A percentile compares a stretch with the other conserved stretches of the same genome.
Evolutionary conservation across 1,140 invertebrate genomes (phyloP).

Genomic region (Lucilia cuprina): DNA sequence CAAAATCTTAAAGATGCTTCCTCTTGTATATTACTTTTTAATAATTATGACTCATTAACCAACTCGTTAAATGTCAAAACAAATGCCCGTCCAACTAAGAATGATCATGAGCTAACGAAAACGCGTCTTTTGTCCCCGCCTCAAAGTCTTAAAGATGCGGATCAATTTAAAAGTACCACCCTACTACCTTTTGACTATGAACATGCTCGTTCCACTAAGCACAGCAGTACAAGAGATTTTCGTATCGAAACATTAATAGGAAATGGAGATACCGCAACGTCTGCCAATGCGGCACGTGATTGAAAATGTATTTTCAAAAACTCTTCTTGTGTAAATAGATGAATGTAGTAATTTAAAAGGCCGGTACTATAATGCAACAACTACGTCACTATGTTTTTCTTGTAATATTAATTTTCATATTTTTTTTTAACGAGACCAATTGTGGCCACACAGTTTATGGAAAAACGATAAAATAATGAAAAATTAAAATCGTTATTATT

Average conservation of each 20-base stretch:
- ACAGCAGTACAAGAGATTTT: constrained; percentile 57
- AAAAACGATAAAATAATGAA: neutral
- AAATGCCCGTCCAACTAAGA: neutral
- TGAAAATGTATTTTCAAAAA: neutral
- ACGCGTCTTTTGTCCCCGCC: neutral
- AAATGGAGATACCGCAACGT: constrained; percentile 40
- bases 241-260: constrained; percentile 62
- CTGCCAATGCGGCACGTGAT: neutral
- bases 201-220: constrained; percentile 42
- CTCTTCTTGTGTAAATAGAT: neutral
- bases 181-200: constrained; percentile 46
- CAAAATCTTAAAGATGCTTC: constrained; percentile 6
- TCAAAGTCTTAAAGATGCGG: neutral
- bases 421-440: neutral
- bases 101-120: neutral
- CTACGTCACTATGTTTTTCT: neutral
- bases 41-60: constrained; percentile 1
- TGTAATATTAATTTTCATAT: neutral
- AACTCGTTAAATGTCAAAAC: constrained; percentile 1
- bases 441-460: neutral
- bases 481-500: constrained; percentile 46
- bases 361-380: neutral
- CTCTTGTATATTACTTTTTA: constrained; percentile 18
- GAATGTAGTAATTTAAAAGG: neutral
- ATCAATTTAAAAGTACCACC: neutral